phyloP scores from a whole-genome alignment of 1,140 invertebrate species.

The Frieseomelitta varia region DNA sequence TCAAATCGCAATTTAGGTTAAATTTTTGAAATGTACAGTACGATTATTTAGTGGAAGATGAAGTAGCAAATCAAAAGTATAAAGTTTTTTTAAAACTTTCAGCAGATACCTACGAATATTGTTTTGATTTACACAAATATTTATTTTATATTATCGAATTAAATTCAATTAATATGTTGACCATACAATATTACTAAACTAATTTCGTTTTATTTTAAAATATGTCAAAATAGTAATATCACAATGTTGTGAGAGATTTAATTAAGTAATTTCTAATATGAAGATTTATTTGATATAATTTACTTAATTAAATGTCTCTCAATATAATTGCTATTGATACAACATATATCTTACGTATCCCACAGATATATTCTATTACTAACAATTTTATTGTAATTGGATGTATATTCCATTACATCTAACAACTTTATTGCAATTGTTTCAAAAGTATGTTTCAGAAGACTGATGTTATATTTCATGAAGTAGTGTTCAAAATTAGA shows the following conservation, averaged over 20 bases:
- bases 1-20: background rate
- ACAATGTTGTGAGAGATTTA: background rate
- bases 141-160: background rate
- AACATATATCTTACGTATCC: too few relatives aligned
- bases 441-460: too few relatives aligned
- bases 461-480: background rate
- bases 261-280: background rate
- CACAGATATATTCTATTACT: background rate
- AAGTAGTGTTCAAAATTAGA: background rate
- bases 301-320: background rate
- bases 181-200: background rate
- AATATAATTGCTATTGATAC: background rate
- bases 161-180: background rate
- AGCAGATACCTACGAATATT: background rate
- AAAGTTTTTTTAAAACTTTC: background rate
- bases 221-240: background rate
- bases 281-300: background rate
- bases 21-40: background rate
- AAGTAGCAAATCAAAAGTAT: background rate
- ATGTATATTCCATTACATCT: background rate
- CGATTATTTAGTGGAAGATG: background rate
- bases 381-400: background rate
- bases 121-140: background rate
- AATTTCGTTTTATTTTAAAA: background rate
- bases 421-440: background rate